A percentile compares a stretch with the other conserved stretches of the same genome.
Evolutionary conservation across 1,140 invertebrate species (phyloP).

Genomic region (Musca domestica): DNA sequence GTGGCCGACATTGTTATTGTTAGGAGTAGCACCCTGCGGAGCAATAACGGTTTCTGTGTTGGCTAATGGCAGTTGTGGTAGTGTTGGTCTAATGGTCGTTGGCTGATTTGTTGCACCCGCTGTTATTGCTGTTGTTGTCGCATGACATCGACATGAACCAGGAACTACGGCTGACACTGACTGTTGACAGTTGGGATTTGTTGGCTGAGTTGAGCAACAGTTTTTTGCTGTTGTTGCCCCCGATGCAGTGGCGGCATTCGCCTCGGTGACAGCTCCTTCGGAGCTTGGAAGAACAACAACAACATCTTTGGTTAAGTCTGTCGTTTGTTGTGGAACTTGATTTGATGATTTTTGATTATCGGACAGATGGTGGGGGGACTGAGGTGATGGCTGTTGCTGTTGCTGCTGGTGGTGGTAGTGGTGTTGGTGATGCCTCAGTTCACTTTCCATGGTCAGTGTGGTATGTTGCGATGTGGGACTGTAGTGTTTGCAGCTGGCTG

Average conservation of each 20-base stretch:
- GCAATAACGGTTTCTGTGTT: neutral
- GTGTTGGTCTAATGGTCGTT: neutral
- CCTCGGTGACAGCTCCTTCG: neutral
- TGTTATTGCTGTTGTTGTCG: neutral
- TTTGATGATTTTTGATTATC: slow-evolving; percentile 20
- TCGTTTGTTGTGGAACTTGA: slow-evolving; percentile 22
- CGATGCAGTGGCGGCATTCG: neutral
- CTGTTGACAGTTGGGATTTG: neutral
- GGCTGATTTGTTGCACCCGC: neutral
- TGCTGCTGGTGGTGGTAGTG: slow-evolving; percentile 22
- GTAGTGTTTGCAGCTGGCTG: neutral
- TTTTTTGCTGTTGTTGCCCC: slow-evolving; percentile 24
- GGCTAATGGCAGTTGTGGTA: slow-evolving; percentile 20
- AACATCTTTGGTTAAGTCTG: neutral
- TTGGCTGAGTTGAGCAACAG: slow-evolving; percentile 9
- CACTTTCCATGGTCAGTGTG: slow-evolving; percentile 26
- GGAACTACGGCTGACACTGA: neutral
- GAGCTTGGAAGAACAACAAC: neutral
- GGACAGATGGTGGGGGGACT: neutral
- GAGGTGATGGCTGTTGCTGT: neutral
- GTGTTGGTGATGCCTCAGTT: slow-evolving; percentile 21
- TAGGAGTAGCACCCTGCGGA: neutral
- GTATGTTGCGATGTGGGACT: neutral
- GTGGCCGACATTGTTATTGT: too few relatives aligned
- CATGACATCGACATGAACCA: neutral